Evolutionary conservation across 1,140 invertebrate genomes (phyloP).

Genomic region (Nymphalis io): DNA sequence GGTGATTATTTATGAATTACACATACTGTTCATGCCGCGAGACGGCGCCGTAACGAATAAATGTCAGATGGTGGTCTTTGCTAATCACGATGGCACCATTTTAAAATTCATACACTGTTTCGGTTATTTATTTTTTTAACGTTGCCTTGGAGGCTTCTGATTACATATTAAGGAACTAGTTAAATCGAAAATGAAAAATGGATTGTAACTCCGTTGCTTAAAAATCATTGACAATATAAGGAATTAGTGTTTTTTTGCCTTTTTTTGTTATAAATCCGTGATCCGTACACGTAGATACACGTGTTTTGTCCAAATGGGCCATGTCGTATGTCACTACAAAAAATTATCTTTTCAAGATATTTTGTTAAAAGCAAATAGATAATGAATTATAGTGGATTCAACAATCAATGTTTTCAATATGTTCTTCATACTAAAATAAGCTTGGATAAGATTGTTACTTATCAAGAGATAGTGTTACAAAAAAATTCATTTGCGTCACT

Average conservation of each 20-base stretch:
- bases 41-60: background rate
- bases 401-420: slow-evolving; percentile 12
- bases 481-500: slow-evolving; percentile 16
- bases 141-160: background rate
- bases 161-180: background rate
- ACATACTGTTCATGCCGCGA: background rate
- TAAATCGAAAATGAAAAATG: too few species aligned
- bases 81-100: slow-evolving; percentile 7
- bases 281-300: too few species aligned
- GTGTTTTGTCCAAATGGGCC: too few species aligned
- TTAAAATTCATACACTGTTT: background rate
- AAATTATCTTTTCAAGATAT: background rate
- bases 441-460: slow-evolving; percentile 15
- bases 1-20: background rate
- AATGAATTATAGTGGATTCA: background rate
- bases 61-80: slow-evolving; percentile 13
- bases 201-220: too few species aligned
- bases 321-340: background rate
- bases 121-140: background rate
- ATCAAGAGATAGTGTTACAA: background rate
- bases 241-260: too few species aligned
- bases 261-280: too few species aligned
- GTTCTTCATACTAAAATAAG: background rate
- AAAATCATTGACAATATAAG: too few species aligned
- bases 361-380: background rate